Evolutionary conservation across 2,888 invertebrate species (phyloP), one percentile per base, ranked within the genome.

Genomic region (Caenorhabditis parvicauda): DNA sequence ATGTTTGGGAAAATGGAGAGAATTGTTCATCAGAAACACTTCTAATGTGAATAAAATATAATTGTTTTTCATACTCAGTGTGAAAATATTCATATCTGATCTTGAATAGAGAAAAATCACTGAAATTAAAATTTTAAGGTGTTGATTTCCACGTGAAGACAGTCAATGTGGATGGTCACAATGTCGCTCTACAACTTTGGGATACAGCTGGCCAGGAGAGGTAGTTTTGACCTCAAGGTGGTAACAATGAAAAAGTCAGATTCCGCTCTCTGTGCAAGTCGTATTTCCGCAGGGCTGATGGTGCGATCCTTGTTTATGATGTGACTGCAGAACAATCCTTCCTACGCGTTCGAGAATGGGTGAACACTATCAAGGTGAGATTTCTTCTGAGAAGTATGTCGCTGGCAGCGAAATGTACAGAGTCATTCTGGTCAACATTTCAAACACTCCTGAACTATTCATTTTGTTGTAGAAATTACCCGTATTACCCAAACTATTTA

Each of bases 221-320:
- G 83, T 84, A 27, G 32, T 22, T 47, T 21, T 25, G 6, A 25
- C 28, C 19, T 9, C 22, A 28, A 3, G 14, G 44, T 41, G 22
- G 19, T 41, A 22, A 25, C 29, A 28, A 19, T 32, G 7, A 29
- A 17, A 19, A 22, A 22, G 53, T 37, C 54, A 82, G 86, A 62
- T 87, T 87, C 79, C 84, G 87, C 17, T 86, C 86, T 60, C 84
- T 87, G 48, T 86, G 87, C 29, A 86, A 86, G 72, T 86, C 86
- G 0, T 87, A 87, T 78, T 87, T 87, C 77, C 83, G 87, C 2
- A 82, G 86, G 50, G 87, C 87, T 2, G 87, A 87, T 76, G 87
- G 87, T 3, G 86, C 87, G 2, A 81, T 87, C 60, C 78, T 87
- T 32, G 79, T 87, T 53, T 87, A 87, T 71, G 87, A 87, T 74